Percentiles rank a stretch among this genome's conserved stretches.
Conservation (phyloP, 2,888 invertebrate species). For the Cheilosia pagana region DNA sequence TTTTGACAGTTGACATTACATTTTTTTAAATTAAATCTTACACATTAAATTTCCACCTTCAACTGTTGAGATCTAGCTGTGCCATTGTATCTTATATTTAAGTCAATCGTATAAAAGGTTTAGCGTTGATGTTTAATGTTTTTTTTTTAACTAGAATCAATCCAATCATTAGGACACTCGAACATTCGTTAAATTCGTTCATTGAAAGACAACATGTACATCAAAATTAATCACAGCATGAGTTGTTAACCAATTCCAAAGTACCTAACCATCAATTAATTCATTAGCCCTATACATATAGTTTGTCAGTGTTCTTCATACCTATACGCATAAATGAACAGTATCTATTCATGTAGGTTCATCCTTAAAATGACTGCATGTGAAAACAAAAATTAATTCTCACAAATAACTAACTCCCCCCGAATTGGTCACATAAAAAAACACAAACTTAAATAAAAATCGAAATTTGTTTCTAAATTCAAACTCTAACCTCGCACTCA, state of each 20-base stretch:
- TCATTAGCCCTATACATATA: constrained; percentile 3
- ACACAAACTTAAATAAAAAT: constrained; percentile 3
- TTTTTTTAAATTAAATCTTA: too few relatives aligned
- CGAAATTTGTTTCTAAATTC: not conserved
- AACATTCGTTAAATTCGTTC: not conserved
- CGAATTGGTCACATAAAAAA: constrained; percentile 9
- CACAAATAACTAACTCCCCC: not conserved
- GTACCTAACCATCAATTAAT: not conserved
- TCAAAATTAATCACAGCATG: constrained; percentile 37
- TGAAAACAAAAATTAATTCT: not conserved
- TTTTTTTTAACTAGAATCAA: not conserved
- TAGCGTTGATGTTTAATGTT: constrained; percentile 23
- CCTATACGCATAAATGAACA: not conserved
- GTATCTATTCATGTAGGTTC: not conserved
- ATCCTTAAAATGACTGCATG: constrained; percentile 23
- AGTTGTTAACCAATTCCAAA: constrained; percentile 13
- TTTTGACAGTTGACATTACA: too few relatives aligned
- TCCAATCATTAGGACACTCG: not conserved
- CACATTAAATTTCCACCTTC: not conserved
- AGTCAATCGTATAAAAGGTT: constrained; percentile 1
- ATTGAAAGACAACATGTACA: constrained; percentile 9
- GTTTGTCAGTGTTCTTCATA: not conserved
- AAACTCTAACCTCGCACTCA: constrained; percentile 33
- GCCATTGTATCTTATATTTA: not conserved
- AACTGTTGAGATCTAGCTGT: not conserved